phyloP scores from a whole-genome alignment of 2,113 vertebrate species.

The Lichenostomus cassidix region DNA sequence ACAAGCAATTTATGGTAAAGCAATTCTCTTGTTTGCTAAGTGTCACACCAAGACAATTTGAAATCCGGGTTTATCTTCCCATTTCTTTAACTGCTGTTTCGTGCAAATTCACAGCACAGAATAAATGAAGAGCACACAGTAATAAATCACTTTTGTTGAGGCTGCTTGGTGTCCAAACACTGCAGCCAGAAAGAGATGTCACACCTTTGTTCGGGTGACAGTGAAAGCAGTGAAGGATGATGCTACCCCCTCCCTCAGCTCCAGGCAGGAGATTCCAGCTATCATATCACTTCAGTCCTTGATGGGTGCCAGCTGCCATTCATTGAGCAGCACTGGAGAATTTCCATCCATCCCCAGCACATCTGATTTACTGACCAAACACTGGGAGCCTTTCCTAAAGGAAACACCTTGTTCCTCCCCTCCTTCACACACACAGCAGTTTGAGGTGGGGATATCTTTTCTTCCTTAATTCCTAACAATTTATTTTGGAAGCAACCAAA shows the following conservation, averaged over 20 bases:
- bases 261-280: background rate
- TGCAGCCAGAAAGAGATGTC: background rate
- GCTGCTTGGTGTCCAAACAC: background rate
- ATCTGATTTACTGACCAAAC: background rate
- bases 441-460: background rate
- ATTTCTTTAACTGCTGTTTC: constrained; percentile 27
- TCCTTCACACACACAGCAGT: background rate
- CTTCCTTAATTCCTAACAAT: background rate
- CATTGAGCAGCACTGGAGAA: background rate
- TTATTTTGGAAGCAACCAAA: background rate
- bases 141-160: background rate
- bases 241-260: background rate
- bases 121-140: background rate
- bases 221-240: background rate
- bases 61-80: background rate
- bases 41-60: background rate
- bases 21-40: background rate
- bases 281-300: background rate
- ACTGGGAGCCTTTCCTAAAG: background rate
- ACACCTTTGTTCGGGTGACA: background rate
- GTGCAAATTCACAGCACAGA: background rate
- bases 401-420: background rate
- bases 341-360: background rate
- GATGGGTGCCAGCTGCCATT: background rate
- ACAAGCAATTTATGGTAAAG: background rate